Evolutionary conservation across 1,140 invertebrate genomes (phyloP).

Genomic region (Aricia agestis): DNA sequence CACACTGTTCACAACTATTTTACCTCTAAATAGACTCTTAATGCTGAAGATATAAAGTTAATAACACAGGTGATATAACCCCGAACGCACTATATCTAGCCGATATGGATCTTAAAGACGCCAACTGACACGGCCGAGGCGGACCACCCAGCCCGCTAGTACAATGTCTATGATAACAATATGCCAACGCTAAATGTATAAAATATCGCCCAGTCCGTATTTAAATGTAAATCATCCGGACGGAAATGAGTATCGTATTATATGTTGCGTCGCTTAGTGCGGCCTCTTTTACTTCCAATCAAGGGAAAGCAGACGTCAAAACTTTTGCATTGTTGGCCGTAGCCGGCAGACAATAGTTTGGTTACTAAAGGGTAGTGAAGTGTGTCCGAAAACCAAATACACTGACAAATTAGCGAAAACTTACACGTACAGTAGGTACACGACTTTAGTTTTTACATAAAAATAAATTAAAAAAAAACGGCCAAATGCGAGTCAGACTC

Average conservation of each 20-base stretch:
- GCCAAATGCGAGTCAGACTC: too few relatives aligned
- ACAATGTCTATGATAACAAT: constrained; percentile 3
- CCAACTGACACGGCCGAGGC: constrained; percentile 14
- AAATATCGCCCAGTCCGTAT: background rate
- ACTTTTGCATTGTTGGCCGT: background rate
- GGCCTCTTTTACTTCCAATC: background rate
- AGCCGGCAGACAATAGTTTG: background rate
- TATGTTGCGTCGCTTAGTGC: background rate
- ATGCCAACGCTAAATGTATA: constrained; percentile 1
- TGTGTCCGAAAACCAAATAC: too few relatives aligned
- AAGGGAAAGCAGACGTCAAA: background rate
- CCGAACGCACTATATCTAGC: constrained; percentile 45
- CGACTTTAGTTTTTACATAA: too few relatives aligned
- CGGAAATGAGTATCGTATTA: background rate
- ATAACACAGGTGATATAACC: too few relatives aligned
- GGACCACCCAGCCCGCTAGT: constrained; percentile 4
- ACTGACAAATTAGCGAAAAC: too few relatives aligned
- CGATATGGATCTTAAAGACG: constrained; percentile 61
- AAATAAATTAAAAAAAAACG: too few relatives aligned
- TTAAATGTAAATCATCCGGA: background rate
- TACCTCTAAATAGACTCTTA: too few relatives aligned
- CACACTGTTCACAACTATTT: too few relatives aligned
- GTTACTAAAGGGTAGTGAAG: too few relatives aligned
- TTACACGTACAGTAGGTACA: too few relatives aligned
- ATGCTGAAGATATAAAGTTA: too few relatives aligned